Base-by-base conservation (phyloP, 2,113 vertebrate species). In the Cathartes aura region DNA sequence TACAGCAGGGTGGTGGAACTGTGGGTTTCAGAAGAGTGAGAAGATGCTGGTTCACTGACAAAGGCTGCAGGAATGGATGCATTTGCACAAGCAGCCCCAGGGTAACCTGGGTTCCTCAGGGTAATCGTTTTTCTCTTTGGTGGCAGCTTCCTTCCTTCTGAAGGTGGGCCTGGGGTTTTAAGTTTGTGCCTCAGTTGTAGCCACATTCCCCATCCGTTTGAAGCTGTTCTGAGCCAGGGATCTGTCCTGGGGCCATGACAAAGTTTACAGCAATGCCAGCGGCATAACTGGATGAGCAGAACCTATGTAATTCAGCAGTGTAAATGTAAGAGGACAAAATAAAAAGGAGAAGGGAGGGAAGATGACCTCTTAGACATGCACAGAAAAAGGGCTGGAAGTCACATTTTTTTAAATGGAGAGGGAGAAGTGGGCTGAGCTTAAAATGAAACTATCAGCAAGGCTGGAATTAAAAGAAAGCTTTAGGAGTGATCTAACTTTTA, bases 401-500 rank as follows among this genome's bases (percentile, higher is more conserved):
- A 36, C 42, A 45, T 75, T 72, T 80, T 85, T 83, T 93, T n/a
- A 64, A 86, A 76, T 3, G 9, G 56, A 70, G 66, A 81, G 30
- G 40, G 47, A 93, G 48, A 66, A 82, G 59, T 60, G 32, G 66
- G 34, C 56, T 72, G 70, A 94, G 74, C 78, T 93, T 94, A 74
- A 94, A 95, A 89, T 55, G 38, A 92, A 94, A 68, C 87, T 80
- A 94, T 63, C 87, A 70, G 73, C 89, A 93, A 86, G 63, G 63
- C 92, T 97, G 40, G 72, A 96, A 98, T 96, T 96, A 94, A 96
- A 97, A 97, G 75, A 96, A 83, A 91, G 96, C 95, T 85, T 81
- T 89, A 97, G 78, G 91, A 97, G 94, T 91, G 96, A 97, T 92
- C 96, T 98, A 98, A 98, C 70, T 96, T 98, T 97, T 97, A 97